These are phyloP conservation scores for Trichogramma pretiosum DNA, from an alignment of 1,140 invertebrate species.

Conservation along the genomic window DNA sequence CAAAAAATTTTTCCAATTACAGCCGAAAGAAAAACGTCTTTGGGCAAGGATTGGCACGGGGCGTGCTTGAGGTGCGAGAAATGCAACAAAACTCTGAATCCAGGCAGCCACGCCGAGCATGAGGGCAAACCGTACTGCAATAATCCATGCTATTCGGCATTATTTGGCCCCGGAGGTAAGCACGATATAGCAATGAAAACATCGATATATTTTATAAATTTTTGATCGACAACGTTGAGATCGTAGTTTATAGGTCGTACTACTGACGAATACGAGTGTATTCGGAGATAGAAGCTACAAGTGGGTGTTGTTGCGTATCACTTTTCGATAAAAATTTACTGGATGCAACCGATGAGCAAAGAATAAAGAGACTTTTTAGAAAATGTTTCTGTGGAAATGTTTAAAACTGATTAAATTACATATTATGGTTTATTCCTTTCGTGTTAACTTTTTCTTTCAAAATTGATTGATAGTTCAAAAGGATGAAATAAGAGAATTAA, in stretches of 20 bases:
- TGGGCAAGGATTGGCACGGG: constrained; percentile 74
- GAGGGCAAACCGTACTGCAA: constrained; percentile 73
- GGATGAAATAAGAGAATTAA: too few species aligned
- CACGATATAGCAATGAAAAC: constrained; percentile 4
- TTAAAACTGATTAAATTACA: too few species aligned
- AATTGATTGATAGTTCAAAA: too few species aligned
- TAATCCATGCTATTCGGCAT: constrained; percentile 63
- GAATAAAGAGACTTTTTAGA: neutral
- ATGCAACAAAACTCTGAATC: constrained; percentile 67
- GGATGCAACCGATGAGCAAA: neutral
- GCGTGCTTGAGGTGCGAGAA: constrained; percentile 66
- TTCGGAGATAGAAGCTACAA: too few species aligned
- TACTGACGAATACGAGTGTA: too few species aligned
- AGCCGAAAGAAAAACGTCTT: constrained; percentile 69
- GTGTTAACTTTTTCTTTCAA: too few species aligned
- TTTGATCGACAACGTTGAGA: too few species aligned
- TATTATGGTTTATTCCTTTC: too few species aligned
- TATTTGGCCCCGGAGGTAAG: constrained; percentile 64
- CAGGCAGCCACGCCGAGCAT: constrained; percentile 64
- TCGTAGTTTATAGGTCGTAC: neutral
- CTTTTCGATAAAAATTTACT: neutral
- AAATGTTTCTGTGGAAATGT: too few species aligned
- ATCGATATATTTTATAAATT: constrained; percentile 7
- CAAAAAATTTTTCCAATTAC: constrained; percentile 31
- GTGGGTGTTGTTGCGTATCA: neutral